phyloP scores from a whole-genome alignment of 2,888 invertebrate species.

The Quadriops clusia region DNA sequence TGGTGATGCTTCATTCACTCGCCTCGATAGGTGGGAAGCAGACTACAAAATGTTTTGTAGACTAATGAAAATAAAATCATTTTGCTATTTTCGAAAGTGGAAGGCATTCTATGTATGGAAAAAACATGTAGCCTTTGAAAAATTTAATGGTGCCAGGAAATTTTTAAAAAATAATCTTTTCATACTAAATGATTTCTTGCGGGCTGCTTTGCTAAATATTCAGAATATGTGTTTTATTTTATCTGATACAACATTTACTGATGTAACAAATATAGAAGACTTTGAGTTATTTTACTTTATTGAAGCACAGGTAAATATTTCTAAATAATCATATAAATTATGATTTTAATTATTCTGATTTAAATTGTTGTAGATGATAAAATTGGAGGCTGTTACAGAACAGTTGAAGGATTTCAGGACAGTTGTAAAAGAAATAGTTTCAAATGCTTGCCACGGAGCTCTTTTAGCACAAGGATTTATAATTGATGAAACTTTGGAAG shows the following conservation, averaged over 20 bases:
- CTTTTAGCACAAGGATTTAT: slow-evolving; percentile 66
- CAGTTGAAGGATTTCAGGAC: slow-evolving; percentile 39
- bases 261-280: slow-evolving; percentile 40
- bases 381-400: slow-evolving; percentile 27
- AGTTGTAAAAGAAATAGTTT: slow-evolving; percentile 46
- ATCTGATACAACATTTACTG: slow-evolving; percentile 49
- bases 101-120: slow-evolving; percentile 75
- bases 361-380: slow-evolving; percentile 36
- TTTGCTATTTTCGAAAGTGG: slow-evolving; percentile 58
- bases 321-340: background rate
- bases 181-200: slow-evolving; percentile 57
- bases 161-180: slow-evolving; percentile 58
- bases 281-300: slow-evolving; percentile 55
- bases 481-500: slow-evolving; percentile 48
- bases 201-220: slow-evolving; percentile 58
- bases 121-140: slow-evolving; percentile 54
- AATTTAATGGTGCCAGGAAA: slow-evolving; percentile 47
- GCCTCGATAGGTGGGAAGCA: slow-evolving; percentile 66
- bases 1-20: slow-evolving; percentile 67
- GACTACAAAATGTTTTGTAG: slow-evolving; percentile 71
- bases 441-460: slow-evolving; percentile 63
- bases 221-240: slow-evolving; percentile 56
- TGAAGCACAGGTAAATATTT: slow-evolving; percentile 48
- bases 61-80: slow-evolving; percentile 61
- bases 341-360: background rate